Evolutionary conservation across 2,113 vertebrate species (phyloP).

Genomic region (Chloropsis hardwickii): DNA sequence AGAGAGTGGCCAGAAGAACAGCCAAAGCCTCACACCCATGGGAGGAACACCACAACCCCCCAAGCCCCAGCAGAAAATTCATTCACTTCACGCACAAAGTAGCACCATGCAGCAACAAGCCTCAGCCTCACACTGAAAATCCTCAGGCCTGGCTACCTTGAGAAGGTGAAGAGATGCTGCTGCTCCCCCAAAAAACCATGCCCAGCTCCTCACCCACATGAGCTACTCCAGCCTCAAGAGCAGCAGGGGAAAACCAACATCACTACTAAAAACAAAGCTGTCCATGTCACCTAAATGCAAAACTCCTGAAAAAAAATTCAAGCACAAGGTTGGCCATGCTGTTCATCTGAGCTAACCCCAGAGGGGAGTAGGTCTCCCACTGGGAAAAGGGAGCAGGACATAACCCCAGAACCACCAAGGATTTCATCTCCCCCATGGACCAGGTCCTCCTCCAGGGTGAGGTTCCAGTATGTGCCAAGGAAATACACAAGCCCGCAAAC

Average conservation of each 20-base stretch:
- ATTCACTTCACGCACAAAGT: not conserved
- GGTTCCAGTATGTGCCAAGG: not conserved
- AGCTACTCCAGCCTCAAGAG: not conserved
- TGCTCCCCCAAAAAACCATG: not conserved
- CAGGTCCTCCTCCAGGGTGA: not conserved
- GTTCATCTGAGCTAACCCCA: not conserved
- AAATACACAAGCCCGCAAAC: not conserved
- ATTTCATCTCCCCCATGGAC: not conserved
- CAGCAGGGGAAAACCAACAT: not conserved
- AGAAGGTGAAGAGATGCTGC: not conserved
- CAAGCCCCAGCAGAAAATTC: not conserved
- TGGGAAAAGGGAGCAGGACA: not conserved
- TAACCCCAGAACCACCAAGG: not conserved
- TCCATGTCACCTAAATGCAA: not conserved
- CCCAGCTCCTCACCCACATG: not conserved
- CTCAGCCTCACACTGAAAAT: not conserved
- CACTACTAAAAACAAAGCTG: not conserved
- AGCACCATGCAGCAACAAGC: not conserved
- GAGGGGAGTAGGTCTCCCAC: accelerated
- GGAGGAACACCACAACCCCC: not conserved
- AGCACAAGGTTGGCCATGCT: not conserved
- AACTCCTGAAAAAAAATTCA: not conserved
- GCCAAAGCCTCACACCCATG: not conserved
- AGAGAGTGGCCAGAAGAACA: not conserved
- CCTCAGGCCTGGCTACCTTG: not conserved